Evolutionary conservation across 2,888 invertebrate species (phyloP).

Genomic region (Panzeria rudis): DNA sequence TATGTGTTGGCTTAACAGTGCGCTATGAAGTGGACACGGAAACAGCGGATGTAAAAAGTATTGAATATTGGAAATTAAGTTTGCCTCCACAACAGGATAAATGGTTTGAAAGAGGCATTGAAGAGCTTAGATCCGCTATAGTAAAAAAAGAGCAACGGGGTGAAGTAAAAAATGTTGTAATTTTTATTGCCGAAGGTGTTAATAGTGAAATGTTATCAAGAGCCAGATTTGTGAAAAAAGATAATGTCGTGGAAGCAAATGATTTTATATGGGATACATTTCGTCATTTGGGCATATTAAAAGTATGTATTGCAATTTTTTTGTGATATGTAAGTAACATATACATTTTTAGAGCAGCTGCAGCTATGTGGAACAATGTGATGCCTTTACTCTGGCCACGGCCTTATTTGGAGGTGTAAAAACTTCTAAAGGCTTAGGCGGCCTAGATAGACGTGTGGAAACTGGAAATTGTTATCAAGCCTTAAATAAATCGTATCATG

Average conservation of each 20-base stretch:
- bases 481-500: conserved; percentile 84
- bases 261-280: conserved; percentile 90
- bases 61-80: conserved; percentile 77
- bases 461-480: conserved; percentile 86
- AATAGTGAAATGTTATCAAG: conserved; percentile 91
- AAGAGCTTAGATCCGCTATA: conserved; percentile 85
- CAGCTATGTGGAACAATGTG: conserved; percentile 91
- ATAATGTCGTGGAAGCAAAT: conserved; percentile 88
- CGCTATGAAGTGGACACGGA: conserved; percentile 79
- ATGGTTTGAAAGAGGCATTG: conserved; percentile 84
- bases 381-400: conserved; percentile 93
- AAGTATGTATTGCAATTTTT: conserved; percentile 85
- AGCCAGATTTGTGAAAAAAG: conserved; percentile 86
- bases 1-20: conserved; percentile 78
- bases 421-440: conserved; percentile 89
- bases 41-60: conserved; percentile 76
- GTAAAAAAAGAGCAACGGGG: conserved; percentile 85
- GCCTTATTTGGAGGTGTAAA: conserved; percentile 93
- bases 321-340: background rate
- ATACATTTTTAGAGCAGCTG: conserved; percentile 89
- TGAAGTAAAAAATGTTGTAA: conserved; percentile 90
- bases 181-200: conserved; percentile 95
- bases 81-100: conserved; percentile 76
- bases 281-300: conserved; percentile 90
- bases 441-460: conserved; percentile 88